Evolutionary conservation across 2,888 invertebrate species (phyloP), one percentile per base, ranked within the genome.

Genomic region (Proisotoma minuta): DNA sequence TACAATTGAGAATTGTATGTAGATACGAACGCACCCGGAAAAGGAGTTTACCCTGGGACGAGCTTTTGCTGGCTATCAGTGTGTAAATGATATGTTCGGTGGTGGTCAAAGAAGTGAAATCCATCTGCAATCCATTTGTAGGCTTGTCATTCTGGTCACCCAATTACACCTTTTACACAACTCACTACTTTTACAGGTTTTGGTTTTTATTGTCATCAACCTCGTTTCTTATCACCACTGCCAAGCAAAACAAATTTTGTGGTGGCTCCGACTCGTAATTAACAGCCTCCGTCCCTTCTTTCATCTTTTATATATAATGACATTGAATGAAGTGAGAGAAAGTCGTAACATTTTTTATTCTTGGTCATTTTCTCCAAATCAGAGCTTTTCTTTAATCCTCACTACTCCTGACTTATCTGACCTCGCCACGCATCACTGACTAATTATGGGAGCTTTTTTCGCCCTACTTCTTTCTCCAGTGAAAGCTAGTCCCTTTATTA

Each of bases 101-200:
- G 34, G 34, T 34, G 34, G 8, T 34, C 34, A 34, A 34, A 34
- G 34, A 34, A 34, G 57, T 26, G 57, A 57, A 57, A 57, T 49
- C 51, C 56, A 49, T 56, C 49, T n/a, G 22, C 26, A 57, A 48
- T 48, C 54, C 34, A 56, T 60, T 54, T 60, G 60, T 56, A 48
- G 26, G 48, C 48, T 49, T 54, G 39, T 56, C 50, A 50, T 40
- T 57, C n/a, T 39, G 56, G 61, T 56, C 56, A 50, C 49, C 24
- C 56, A 57, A 61, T 61, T 61, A 61, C 28, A 50, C n/a, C 24
- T 43, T 50, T 57, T 40, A 50, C 47, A 57, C 48, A 47, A 57
- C 43, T 57, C 56, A 26, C 56, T 40, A 20, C 53, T 54, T 52
- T 54, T 39, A 39, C 53, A 39, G 3, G 49, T 8, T 49, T 43